Conservation (phyloP, 2,113 vertebrate species). For the Furnarius figulus region DNA sequence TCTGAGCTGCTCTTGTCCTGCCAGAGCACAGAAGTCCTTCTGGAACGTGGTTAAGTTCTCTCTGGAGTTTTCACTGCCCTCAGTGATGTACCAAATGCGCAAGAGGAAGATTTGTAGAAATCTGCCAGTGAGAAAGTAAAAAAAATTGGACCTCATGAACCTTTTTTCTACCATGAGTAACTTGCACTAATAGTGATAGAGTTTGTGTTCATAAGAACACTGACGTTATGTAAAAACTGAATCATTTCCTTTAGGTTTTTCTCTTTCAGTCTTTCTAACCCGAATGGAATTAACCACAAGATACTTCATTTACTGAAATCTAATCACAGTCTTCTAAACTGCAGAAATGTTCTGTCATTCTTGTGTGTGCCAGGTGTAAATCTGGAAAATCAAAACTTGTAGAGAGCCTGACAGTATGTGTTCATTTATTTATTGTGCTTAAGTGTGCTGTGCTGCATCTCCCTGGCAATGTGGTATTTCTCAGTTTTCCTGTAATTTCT, state of each 20-base stretch:
- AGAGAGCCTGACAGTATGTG: not conserved
- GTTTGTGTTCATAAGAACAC: not conserved
- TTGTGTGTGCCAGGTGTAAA: not conserved
- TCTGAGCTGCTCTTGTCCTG: not conserved
- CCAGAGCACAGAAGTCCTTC: not conserved
- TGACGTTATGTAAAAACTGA: not conserved
- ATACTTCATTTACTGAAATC: not conserved
- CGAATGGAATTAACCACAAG: not conserved
- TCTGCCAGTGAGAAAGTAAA: not conserved
- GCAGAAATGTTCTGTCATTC: not conserved
- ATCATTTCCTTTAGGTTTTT: not conserved
- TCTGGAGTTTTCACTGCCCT: not conserved
- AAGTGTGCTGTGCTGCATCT: not conserved
- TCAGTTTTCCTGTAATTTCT: not conserved
- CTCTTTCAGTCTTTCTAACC: not conserved
- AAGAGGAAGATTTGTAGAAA: not conserved
- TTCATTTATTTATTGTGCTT: not conserved
- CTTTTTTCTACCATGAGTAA: not conserved
- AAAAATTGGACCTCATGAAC: not conserved
- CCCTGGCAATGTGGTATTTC: not conserved
- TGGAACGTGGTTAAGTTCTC: not conserved
- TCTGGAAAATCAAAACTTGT: not conserved
- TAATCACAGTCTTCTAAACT: not conserved
- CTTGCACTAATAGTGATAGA: not conserved
- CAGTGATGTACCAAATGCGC: not conserved